phyloP scores from a whole-genome alignment of 2,797 vertebrate genomes.

The Pachyuromys duprasi region DNA sequence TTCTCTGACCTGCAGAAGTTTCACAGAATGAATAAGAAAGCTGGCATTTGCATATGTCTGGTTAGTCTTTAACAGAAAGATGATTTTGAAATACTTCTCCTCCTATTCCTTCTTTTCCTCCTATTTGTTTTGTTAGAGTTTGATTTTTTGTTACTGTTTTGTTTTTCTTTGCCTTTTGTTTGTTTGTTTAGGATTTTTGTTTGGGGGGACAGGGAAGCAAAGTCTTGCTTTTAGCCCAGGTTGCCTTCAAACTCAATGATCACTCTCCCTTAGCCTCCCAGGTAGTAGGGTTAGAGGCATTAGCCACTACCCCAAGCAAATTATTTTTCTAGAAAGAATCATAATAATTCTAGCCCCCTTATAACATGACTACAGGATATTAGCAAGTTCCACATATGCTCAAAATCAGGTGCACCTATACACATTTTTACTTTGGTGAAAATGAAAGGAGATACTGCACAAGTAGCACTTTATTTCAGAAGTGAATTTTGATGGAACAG shows the following conservation, averaged over 20 bases:
- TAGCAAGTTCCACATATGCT: not conserved
- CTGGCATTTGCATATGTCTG: not conserved
- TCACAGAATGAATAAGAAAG: constrained; percentile 36
- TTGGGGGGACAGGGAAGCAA: not conserved
- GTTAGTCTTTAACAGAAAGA: not conserved
- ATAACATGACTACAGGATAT: not conserved
- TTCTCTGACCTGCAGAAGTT: constrained; percentile 42
- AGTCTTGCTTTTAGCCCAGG: not conserved
- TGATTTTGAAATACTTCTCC: not conserved
- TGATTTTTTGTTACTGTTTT: not conserved
- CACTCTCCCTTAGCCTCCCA: not conserved
- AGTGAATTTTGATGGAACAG: constrained; percentile 64
- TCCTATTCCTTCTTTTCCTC: not conserved
- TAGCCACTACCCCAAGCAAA: not conserved
- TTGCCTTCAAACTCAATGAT: not conserved
- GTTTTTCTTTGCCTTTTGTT: not conserved
- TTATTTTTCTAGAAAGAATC: constrained; percentile 10
- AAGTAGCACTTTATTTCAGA: constrained; percentile 61
- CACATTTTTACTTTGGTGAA: constrained; percentile 21
- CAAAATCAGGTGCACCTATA: not conserved
- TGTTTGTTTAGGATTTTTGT: not conserved
- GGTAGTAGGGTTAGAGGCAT: not conserved
- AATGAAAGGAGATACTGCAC: constrained; percentile 62
- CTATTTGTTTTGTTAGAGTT: not conserved
- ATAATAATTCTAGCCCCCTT: not conserved